These are phyloP conservation scores for Eumerus sabulonum DNA, from an alignment of 2,888 invertebrate genomes.

Conservation along the genomic window DNA sequence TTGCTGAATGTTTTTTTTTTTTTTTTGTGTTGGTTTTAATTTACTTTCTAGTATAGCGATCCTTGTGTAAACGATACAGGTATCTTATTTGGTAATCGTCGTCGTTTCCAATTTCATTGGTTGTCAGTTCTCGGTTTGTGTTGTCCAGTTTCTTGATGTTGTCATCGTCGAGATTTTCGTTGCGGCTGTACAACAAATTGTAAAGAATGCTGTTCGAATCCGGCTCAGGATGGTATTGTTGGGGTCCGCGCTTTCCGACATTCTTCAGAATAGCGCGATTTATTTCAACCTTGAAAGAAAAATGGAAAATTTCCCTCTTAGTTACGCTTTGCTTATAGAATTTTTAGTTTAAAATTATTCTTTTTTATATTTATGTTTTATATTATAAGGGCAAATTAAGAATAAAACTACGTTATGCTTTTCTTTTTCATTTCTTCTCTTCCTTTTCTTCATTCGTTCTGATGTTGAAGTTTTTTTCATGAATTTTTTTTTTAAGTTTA, in stretches of 20 bases:
- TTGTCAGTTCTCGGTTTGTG: conserved; percentile 53
- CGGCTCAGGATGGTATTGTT: conserved; percentile 57
- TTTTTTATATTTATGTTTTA: too few relatives aligned
- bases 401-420: too few relatives aligned
- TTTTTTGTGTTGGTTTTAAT: conserved; percentile 21
- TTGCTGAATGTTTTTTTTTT: too few relatives aligned
- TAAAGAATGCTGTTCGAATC: conserved; percentile 66
- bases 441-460: too few relatives aligned
- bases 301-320: not conserved
- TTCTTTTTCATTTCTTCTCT: too few relatives aligned
- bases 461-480: too few relatives aligned
- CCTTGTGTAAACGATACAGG: conserved; percentile 76
- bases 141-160: conserved; percentile 58
- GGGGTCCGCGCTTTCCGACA: conserved; percentile 85
- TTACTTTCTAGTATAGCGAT: conserved; percentile 71
- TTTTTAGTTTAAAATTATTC: not conserved
- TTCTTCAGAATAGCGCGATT: conserved; percentile 87
- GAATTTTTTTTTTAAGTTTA: too few relatives aligned
- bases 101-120: conserved; percentile 68
- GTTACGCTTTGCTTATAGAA: not conserved
- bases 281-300: conserved; percentile 80
- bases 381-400: too few relatives aligned
- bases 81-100: conserved; percentile 74
- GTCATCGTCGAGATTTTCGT: conserved; percentile 52
- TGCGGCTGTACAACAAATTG: conserved; percentile 67